Conservation (phyloP, 2,888 invertebrate genomes). For the Endomychus coccineus region DNA sequence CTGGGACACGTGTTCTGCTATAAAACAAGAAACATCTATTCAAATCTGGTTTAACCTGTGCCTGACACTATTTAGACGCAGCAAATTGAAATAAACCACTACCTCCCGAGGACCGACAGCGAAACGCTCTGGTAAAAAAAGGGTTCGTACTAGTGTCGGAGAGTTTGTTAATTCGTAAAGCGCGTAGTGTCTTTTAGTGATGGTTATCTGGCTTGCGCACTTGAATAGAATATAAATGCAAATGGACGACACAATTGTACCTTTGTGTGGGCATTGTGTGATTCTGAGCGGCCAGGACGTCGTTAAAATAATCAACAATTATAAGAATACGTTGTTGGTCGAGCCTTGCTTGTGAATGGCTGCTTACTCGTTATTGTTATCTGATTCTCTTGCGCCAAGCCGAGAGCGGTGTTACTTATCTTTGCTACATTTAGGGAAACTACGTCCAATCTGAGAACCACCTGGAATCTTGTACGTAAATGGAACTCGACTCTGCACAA, state of each 20-base stretch:
- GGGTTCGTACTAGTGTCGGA: slow-evolving; percentile 4
- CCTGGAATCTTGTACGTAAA: slow-evolving; percentile 14
- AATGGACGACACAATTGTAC: slow-evolving; percentile 43
- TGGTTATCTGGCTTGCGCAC: slow-evolving; percentile 39
- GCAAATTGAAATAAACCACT: no score
- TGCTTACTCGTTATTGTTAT: slow-evolving; percentile 31
- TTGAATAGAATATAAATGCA: slow-evolving; percentile 45
- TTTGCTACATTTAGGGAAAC: slow-evolving; percentile 30
- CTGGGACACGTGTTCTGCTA: slow-evolving; percentile 34
- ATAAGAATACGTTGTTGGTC: slow-evolving; percentile 30
- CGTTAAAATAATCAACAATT: slow-evolving; percentile 45
- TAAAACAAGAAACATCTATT: slow-evolving; percentile 35
- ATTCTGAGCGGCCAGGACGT: slow-evolving; percentile 38
- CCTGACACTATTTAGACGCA: slow-evolving; percentile 21
- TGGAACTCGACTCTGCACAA: slow-evolving; percentile 13
- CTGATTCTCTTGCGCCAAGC: slow-evolving; percentile 33
- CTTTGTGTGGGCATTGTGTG: slow-evolving; percentile 42
- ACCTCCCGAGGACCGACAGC: no score
- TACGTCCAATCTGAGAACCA: slow-evolving; percentile 15
- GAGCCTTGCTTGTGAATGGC: slow-evolving; percentile 25
- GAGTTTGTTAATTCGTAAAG: slow-evolving; percentile 40
- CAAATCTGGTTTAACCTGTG: slow-evolving; percentile 30
- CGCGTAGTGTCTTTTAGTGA: slow-evolving; percentile 39
- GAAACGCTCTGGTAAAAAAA: no score
- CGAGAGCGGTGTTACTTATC: slow-evolving; percentile 26